A percentile compares a stretch with the other conserved stretches of the same genome.
phyloP scores from a whole-genome alignment of 2,797 vertebrate genomes.

The Tangara arthus region DNA sequence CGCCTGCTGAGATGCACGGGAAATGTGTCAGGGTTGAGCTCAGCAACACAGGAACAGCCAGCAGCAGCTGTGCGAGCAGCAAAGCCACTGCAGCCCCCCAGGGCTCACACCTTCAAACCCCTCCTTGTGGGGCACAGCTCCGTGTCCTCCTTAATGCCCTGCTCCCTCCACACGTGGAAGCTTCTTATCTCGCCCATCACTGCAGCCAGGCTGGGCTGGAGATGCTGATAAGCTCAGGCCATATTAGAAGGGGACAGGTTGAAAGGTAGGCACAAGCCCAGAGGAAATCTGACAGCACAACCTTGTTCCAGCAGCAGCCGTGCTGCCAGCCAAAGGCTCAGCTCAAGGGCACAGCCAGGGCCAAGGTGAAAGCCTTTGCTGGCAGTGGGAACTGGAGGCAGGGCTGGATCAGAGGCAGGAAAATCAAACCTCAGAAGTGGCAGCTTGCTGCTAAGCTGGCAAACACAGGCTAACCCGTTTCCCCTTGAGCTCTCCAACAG shows the following conservation, averaged over 20 bases:
- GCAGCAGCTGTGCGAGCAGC: not conserved
- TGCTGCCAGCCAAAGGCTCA: not conserved
- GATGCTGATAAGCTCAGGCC: not conserved
- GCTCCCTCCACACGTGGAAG: not conserved
- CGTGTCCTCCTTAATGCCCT: fast-evolving
- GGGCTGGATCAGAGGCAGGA: not conserved
- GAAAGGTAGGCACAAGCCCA: not conserved
- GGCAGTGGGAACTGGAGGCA: not conserved
- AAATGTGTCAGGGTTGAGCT: not conserved
- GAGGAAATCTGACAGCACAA: not conserved
- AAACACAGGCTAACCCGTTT: not conserved
- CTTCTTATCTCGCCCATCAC: not conserved
- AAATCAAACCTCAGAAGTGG: not conserved
- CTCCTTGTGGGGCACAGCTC: not conserved
- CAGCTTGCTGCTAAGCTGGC: not conserved
- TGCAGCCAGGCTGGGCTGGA: not conserved
- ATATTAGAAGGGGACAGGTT: not conserved
- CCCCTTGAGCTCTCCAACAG: not conserved
- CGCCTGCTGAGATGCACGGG: not conserved
- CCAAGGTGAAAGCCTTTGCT: not conserved
- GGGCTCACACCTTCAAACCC: not conserved
- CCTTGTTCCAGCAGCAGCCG: not conserved
- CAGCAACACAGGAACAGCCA: fast-evolving
- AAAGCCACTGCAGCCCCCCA: fast-evolving
- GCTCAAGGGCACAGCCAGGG: not conserved